Conservation (phyloP, 2,888 invertebrate genomes). For the Syrista parreyssii region DNA sequence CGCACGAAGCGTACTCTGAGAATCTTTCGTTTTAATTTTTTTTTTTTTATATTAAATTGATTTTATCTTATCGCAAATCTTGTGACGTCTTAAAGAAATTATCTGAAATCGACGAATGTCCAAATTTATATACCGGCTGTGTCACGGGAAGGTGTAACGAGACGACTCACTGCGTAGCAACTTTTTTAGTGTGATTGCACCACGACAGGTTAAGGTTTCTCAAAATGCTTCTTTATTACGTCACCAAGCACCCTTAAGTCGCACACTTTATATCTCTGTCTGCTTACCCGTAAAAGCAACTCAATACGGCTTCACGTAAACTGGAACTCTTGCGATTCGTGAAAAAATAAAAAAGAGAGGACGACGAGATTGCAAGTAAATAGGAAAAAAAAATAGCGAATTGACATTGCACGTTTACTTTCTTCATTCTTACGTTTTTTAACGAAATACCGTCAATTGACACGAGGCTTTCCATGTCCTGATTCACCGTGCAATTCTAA, state of each 20-base stretch:
- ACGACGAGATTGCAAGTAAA: background rate
- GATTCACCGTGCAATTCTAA: background rate
- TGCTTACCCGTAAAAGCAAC: background rate
- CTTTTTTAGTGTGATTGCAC: too few relatives aligned
- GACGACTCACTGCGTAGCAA: too few relatives aligned
- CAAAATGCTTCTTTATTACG: background rate
- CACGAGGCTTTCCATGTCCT: background rate
- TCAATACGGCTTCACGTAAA: background rate
- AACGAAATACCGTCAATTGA: background rate
- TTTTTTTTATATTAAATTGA: background rate
- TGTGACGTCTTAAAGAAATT: too few relatives aligned
- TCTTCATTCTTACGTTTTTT: background rate
- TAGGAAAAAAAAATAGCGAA: background rate
- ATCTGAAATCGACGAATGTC: too few relatives aligned
- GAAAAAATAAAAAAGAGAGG: background rate
- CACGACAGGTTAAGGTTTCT: background rate
- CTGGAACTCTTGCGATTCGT: background rate
- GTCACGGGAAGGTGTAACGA: too few relatives aligned
- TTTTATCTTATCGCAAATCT: background rate
- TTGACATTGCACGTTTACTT: background rate
- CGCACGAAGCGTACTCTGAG: background rate
- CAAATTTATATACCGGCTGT: too few relatives aligned
- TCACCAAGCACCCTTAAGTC: background rate
- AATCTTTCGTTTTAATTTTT: background rate
- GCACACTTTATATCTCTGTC: background rate